phyloP scores from a whole-genome alignment of 2,888 invertebrate genomes.

The Scaptomyza reducta region DNA sequence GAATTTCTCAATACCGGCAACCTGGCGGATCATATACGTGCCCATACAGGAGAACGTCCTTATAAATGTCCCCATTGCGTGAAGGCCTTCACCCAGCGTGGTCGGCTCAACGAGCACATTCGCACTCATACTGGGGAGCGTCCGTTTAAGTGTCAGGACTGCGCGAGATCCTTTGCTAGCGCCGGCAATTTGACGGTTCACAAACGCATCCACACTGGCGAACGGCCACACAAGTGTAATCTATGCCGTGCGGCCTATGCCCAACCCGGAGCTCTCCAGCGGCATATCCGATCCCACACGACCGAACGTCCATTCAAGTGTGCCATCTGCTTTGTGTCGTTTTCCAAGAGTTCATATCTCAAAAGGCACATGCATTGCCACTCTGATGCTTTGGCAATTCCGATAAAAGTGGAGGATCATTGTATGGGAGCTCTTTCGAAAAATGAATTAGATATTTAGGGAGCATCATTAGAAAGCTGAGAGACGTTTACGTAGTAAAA shows the following conservation, averaged over 20 bases:
- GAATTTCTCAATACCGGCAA: constrained; percentile 70
- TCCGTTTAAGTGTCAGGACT: constrained; percentile 85
- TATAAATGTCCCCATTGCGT: constrained; percentile 86
- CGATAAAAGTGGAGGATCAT: not conserved
- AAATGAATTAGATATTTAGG: not conserved
- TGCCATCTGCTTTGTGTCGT: constrained; percentile 24
- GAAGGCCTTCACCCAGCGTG: constrained; percentile 86
- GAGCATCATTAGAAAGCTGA: not conserved
- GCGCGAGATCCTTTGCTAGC: constrained; percentile 77
- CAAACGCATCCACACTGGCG: constrained; percentile 37
- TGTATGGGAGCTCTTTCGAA: not conserved
- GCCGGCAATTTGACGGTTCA: constrained; percentile 35
- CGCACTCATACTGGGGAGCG: constrained; percentile 86
- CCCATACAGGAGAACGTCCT: constrained; percentile 85
- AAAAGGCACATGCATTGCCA: constrained; percentile 34
- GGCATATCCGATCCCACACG: constrained; percentile 29
- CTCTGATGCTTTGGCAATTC: not conserved
- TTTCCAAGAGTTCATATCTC: constrained; percentile 26
- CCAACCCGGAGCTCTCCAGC: constrained; percentile 31
- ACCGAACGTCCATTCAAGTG: constrained; percentile 33
- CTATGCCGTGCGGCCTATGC: constrained; percentile 37
- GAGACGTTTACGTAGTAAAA: too few relatives aligned
- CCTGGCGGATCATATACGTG: constrained; percentile 85
- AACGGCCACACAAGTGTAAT: constrained; percentile 33
- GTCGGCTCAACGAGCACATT: constrained; percentile 86